Evolutionary conservation across 2,797 vertebrate genomes (phyloP), one percentile per base, ranked within the genome.

Genomic region (Pipistrellus kuhlii): DNA sequence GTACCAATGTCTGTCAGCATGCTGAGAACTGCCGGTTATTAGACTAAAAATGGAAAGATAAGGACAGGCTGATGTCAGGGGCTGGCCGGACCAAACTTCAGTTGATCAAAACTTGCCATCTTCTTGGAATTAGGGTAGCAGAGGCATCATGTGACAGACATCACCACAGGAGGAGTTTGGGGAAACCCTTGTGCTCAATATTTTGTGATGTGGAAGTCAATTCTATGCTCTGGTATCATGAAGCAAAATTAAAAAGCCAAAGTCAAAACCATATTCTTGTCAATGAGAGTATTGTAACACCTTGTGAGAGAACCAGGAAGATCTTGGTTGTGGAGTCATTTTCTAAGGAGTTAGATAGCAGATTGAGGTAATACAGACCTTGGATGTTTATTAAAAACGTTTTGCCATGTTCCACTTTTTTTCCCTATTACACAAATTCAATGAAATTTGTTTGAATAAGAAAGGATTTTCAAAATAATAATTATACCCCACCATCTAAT

Each of bases 391-490:
- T 38, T 57, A 46, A 71, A 90, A 93, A 75, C 53, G 21, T 23
- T 66, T 95, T 84, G 85, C 14, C 5, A 53, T 38, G 7, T 71
- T 66, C 66, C 12, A 21, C 20, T 73, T 82, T 83, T 83, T 85
- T 78, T 59, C 14, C 27, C 48, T 6, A 83, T 81, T 75, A 93
- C 8, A 90, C 25, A 91, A 94, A 96, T 84, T 94, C 66, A 95
- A 35, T 91, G 66, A 92, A 88, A 84, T 87, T 53, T 84, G 17
- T 93, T 85, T 91, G 84, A 89, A 92, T 51, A 90, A 86, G 30
- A 89, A 53, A 66, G 64, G 76, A 59, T 81, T 86, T 84, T 84
- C 84, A 92, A 92, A 95, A 76, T 83, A 94, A 38, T 75, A 91
- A 81, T 94, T 91, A 91, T 89, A 3, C 10, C 46, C 71, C 82